Conservation (phyloP, 2,113 vertebrate genomes). For the Nycticebus coucang region DNA sequence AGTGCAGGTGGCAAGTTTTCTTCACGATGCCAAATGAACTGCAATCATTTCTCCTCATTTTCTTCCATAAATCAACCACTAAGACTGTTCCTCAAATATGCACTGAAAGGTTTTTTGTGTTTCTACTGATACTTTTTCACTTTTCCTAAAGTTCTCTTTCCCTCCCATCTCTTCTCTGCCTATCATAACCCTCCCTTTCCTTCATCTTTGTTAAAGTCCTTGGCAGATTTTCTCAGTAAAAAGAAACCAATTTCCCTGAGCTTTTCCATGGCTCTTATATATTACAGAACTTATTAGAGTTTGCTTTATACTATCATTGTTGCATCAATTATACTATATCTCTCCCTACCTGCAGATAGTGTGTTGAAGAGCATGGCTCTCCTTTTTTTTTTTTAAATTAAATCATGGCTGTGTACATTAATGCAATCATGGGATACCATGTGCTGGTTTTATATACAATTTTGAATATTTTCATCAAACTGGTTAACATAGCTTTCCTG, state of each 20-base stretch:
- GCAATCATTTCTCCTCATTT: not conserved
- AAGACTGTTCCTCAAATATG: not conserved
- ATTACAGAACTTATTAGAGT: not conserved
- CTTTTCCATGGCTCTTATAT: not conserved
- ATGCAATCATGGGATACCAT: too few species aligned
- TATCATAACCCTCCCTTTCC: not conserved
- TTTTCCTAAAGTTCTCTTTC: not conserved
- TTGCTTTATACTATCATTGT: not conserved
- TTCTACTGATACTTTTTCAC: not conserved
- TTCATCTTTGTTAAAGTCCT: not conserved
- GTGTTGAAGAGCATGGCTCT: not conserved
- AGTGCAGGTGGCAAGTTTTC: accelerated
- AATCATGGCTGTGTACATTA: too few species aligned
- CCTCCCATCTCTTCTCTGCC: not conserved
- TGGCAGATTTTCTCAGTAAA: not conserved
- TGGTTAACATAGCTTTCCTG: too few species aligned
- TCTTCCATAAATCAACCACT: not conserved
- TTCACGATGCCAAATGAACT: not conserved
- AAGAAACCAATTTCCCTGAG: not conserved
- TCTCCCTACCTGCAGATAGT: not conserved
- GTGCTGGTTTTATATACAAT: too few species aligned
- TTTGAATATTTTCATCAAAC: too few species aligned
- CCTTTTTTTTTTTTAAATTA: not conserved
- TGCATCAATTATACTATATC: not conserved
- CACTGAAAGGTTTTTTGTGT: not conserved